Evolutionary conservation across 2,888 invertebrate species (phyloP).

Genomic region (Pristionchus exspectatus): DNA sequence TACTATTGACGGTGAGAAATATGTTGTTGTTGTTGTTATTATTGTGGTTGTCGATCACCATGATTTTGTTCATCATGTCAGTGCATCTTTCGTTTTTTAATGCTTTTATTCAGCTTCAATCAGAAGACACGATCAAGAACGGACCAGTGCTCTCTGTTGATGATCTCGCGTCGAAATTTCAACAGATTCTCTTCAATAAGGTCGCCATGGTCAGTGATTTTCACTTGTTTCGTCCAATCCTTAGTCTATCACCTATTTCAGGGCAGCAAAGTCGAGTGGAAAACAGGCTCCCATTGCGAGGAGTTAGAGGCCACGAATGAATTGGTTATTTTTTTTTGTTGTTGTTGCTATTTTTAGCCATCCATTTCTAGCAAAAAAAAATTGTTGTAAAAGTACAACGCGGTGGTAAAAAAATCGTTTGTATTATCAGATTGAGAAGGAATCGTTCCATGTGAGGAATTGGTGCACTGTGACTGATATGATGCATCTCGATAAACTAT

Average conservation of each 20-base stretch:
- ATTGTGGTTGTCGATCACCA: no score
- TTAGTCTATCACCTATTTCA: not conserved
- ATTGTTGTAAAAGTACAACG: not conserved
- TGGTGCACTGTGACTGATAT: not conserved
- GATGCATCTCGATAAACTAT: conserved; percentile 40
- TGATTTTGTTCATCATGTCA: no score
- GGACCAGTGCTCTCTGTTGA: conserved; percentile 16
- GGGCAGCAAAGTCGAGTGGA: conserved; percentile 29
- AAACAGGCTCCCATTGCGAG: conserved; percentile 4
- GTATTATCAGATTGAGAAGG: conserved; percentile 9
- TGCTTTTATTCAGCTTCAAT: not conserved
- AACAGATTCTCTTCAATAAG: conserved; percentile 34
- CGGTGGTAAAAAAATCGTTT: not conserved
- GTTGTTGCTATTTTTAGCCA: not conserved
- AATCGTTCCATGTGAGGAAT: not conserved
- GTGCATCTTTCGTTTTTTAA: no score
- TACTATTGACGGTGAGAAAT: not conserved
- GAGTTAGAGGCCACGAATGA: conserved; percentile 8
- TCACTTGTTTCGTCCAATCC: not conserved
- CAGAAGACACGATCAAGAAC: not conserved
- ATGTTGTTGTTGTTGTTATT: not conserved
- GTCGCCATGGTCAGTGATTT: conserved; percentile 6
- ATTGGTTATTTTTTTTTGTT: not conserved
- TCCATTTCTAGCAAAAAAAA: no score
- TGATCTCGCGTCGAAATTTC: conserved; percentile 5